Base-by-base conservation (phyloP, 1,140 invertebrate genomes). In the Drosophila asahinai region DNA sequence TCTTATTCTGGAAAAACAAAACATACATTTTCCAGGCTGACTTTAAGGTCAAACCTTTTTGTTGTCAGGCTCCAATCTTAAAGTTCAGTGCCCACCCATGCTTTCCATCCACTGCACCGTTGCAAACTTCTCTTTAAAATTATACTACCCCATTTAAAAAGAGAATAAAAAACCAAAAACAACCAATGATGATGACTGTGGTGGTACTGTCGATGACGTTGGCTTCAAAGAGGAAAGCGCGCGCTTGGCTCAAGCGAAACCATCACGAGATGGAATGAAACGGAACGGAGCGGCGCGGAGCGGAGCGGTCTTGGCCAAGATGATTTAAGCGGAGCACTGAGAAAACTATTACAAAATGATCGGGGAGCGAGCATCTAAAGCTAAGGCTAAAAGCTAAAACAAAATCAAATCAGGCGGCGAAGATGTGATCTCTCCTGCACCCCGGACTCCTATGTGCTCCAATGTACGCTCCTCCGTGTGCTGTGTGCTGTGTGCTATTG, bases 331-430 rank as follows among this genome's bases (percentile, higher is more conserved):
- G 68, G 84, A 83, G 84, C 83, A 82, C 73, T 67, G 67, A 80
- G 83, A 80, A 87, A 87, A 86, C 83, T 86, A 87, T 87, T 87
- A 87, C 84, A 80, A 87, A 87, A 87, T 87, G 83, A 86, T 86
- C 83, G 77, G 60, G 77, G 60, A 73, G 76, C 78, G 14, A 25
- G 54, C 54, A 57, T 57, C 54, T 57, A 57, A 38, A 57, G 54
- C 54, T 55, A 36, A 38, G 52, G 52, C 52, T 55, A 57, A 57
- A 25, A 89, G 49, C 58, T 52, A 86, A 77, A 79, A 83, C 79
- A 74, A 89, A 90, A 89, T 89, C 84, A 89, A 89, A 89, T 90
- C 86, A 90, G 86, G 68, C 81, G 72, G 77, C 73, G 67, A 80
- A 77, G 77, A 76, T 77, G 74, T 71, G 64, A 68, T 71, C 67